Evolutionary conservation across 2,113 vertebrate species (phyloP).

Genomic region (Oxyruncus cristatus): DNA sequence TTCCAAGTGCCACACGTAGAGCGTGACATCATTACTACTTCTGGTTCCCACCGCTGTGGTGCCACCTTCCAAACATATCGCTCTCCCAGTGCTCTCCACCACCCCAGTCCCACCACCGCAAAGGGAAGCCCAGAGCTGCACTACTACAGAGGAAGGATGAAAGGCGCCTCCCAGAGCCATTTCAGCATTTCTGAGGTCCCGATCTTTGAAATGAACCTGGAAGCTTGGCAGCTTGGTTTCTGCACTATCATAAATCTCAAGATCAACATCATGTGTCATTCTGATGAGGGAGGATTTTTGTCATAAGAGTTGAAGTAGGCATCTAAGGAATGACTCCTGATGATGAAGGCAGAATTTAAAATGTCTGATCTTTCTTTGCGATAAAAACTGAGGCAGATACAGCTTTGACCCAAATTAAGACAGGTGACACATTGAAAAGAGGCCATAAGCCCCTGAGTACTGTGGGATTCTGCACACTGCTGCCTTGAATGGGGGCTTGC

Average conservation of each 20-base stretch:
- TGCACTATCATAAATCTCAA: not conserved
- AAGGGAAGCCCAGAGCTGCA: not conserved
- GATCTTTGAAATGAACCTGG: not conserved
- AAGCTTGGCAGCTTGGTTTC: not conserved
- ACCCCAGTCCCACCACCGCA: not conserved
- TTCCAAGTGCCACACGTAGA: not conserved
- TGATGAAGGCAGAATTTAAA: not conserved
- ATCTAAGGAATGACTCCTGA: not conserved
- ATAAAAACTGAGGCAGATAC: not conserved
- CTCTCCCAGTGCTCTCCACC: not conserved
- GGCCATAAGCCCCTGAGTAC: not conserved
- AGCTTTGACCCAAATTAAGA: not conserved
- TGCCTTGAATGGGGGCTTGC: not conserved
- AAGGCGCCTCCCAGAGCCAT: not conserved
- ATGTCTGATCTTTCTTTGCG: not conserved
- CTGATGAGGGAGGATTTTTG: conserved; percentile 3
- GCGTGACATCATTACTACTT: not conserved
- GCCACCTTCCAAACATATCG: fast-evolving
- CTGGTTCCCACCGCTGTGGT: not conserved
- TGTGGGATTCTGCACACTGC: not conserved
- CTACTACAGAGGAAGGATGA: not conserved
- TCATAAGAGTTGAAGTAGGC: not conserved
- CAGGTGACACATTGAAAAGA: not conserved
- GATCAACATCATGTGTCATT: not conserved
- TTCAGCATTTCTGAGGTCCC: not conserved